Percentiles rank a stretch among this genome's conserved stretches.
Evolutionary conservation across 2,113 vertebrate species (phyloP).

Genomic region (Cyphomyrus discorhynchus): DNA sequence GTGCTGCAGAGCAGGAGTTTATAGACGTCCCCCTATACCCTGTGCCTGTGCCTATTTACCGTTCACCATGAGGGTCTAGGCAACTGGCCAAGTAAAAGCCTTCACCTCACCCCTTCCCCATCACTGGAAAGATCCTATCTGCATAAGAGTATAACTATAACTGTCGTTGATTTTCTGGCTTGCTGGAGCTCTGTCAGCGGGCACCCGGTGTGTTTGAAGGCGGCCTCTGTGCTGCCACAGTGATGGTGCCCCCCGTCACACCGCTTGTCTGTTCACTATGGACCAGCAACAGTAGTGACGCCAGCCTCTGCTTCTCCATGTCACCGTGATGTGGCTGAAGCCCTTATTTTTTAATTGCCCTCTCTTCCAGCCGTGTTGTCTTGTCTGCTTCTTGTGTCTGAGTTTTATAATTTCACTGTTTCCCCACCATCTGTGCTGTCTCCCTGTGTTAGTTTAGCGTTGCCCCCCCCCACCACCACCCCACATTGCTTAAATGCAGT

Average conservation of each 20-base stretch:
- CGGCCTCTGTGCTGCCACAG: background rate
- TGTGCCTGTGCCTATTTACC: background rate
- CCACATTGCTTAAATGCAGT: background rate
- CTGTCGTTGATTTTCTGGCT: conserved; percentile 33
- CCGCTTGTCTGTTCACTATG: background rate
- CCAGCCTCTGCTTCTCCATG: background rate
- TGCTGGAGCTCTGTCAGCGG: background rate
- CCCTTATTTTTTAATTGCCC: background rate
- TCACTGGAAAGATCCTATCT: background rate
- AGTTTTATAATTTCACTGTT: background rate
- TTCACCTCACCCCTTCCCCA: background rate
- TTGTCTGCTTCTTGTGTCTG: background rate
- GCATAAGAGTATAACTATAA: conserved; percentile 17
- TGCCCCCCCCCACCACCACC: background rate
- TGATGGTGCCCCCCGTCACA: background rate
- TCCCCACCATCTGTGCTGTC: background rate
- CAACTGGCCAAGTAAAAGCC: background rate
- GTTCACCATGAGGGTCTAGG: background rate
- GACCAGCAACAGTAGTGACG: background rate
- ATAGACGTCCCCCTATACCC: background rate
- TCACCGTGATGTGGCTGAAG: background rate
- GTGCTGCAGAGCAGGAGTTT: background rate
- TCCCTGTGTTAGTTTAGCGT: background rate
- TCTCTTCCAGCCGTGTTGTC: background rate
- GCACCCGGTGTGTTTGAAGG: background rate